phyloP scores from a whole-genome alignment of 2,888 invertebrate species.

The Clostera curtula region DNA sequence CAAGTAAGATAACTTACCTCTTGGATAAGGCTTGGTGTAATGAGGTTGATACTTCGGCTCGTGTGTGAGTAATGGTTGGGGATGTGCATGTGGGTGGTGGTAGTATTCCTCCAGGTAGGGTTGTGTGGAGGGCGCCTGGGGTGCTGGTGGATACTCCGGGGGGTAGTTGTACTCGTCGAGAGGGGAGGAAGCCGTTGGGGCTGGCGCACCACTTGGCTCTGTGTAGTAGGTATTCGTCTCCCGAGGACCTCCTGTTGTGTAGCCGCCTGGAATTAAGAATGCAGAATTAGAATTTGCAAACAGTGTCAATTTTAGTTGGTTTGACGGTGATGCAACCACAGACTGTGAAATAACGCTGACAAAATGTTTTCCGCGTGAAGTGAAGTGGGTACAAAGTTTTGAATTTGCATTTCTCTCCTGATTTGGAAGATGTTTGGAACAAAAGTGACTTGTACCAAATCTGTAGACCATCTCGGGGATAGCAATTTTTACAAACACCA shows the following conservation, averaged over 20 bases:
- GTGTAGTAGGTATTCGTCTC: constrained; percentile 69
- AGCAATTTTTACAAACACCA: no score
- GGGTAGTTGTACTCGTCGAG: constrained; percentile 73
- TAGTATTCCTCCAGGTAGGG: constrained; percentile 83
- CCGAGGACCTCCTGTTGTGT: constrained; percentile 73
- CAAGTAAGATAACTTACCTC: constrained; percentile 68
- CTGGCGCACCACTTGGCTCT: constrained; percentile 48
- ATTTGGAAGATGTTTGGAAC: no score
- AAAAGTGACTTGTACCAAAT: no score
- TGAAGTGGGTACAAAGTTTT: no score
- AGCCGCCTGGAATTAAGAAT: constrained; percentile 54
- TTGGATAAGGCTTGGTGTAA: constrained; percentile 81
- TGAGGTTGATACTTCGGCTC: constrained; percentile 84
- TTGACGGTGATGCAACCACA: no score
- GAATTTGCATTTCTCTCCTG: no score
- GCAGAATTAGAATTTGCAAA: no score
- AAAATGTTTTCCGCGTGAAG: no score
- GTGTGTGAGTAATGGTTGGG: constrained; percentile 72
- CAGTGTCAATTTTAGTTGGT: no score
- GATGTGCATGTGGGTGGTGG: constrained; percentile 83
- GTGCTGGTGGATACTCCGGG: constrained; percentile 62
- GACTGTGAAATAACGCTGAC: no score
- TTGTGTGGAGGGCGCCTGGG: constrained; percentile 66
- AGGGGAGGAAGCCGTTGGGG: constrained; percentile 61
- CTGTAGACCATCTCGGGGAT: no score